These are phyloP conservation scores for Cervus canadensis DNA, from an alignment of 2,113 vertebrate species.

Conservation along the genomic window DNA sequence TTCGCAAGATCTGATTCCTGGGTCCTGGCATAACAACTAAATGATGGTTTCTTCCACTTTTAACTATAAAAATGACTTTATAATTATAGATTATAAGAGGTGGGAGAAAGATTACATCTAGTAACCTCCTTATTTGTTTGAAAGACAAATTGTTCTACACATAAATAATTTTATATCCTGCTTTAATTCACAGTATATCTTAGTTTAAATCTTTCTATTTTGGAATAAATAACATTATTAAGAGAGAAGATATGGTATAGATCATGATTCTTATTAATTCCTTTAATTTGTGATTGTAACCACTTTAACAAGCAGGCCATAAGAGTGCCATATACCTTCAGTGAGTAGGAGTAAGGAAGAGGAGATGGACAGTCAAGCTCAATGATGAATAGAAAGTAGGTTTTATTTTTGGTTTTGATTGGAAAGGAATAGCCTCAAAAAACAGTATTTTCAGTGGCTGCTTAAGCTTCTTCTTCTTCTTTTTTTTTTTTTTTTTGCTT, in stretches of 20 bases:
- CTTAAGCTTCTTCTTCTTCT: background rate
- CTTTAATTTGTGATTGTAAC: background rate
- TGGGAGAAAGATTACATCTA: background rate
- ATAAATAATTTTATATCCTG: background rate
- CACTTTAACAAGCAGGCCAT: background rate
- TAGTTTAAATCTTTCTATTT: background rate
- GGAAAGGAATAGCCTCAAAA: conserved; percentile 14
- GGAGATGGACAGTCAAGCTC: background rate
- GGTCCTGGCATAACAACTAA: background rate
- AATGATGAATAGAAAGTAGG: background rate
- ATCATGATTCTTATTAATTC: background rate
- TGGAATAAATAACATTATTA: background rate
- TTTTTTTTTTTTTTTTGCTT: conserved; percentile 24
- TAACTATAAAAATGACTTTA: background rate
- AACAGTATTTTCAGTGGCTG: background rate
- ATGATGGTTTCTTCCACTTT: background rate
- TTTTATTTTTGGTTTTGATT: background rate
- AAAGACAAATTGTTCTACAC: background rate
- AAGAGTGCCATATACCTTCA: background rate
- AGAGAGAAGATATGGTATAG: background rate
- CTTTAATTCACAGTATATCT: background rate
- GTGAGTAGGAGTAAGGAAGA: background rate
- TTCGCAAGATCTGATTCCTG: background rate
- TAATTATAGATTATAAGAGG: background rate
- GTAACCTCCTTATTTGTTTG: background rate